Evolutionary conservation across 2,113 vertebrate genomes (phyloP), one percentile per base, ranked within the genome.

Genomic region (Falco punctatus): DNA sequence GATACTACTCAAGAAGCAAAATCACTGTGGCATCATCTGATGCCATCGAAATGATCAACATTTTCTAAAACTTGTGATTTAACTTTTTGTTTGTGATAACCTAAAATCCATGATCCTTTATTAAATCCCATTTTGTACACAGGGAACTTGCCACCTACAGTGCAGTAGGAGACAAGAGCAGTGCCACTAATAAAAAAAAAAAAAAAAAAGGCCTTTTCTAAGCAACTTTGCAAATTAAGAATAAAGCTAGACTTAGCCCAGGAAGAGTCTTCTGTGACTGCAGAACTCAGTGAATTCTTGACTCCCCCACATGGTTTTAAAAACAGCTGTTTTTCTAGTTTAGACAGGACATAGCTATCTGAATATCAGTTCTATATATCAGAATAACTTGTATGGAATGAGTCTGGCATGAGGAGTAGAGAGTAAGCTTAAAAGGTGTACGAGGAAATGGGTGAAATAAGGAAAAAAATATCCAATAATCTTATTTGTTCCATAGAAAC

Each of bases 381-480:
- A 66, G 80, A 95, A 49, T 87, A 88, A 94, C 62, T 87, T 69
- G 24, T 72, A 65, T 26, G 69, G 82, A 86, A 88, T 86, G 48
- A 96, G 15, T 55, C 49, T 92, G 83, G 61, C 61, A 35, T 7
- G 8, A 95, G 22, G 24, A 87, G 20, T 23, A 67, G 8, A 40
- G 19, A 62, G 22, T 48, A 94, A 74, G 35, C 22, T 79, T 49
- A 73, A 82, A 88, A 75, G 8, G 8, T 77, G 38, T 38, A 38
- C 38, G 38, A 38, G 38, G 38, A 38, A 38, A 38, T 38, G 38
- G 38, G 38, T 38, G 38, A 38, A 38, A 38, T 38, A 5, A 38
- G 38, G 38, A 38, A 38, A 83, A 46, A 46, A 90, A 78, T 65
- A 38, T 58, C 72, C 54, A 91, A 32, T 44, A 81, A 79, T 13